phyloP scores from a whole-genome alignment of 2,888 invertebrate species.

The Mactromeris polynyma region DNA sequence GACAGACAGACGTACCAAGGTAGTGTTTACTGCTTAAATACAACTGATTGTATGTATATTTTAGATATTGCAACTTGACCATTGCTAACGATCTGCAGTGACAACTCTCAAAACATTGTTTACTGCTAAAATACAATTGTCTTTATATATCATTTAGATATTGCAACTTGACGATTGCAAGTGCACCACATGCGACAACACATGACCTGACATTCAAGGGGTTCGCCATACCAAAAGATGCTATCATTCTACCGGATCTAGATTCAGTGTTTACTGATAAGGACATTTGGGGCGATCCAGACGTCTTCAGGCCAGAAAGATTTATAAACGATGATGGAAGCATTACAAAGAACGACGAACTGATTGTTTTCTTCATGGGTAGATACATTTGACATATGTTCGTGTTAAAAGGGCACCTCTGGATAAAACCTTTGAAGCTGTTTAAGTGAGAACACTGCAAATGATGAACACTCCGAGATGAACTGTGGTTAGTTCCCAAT shows the following conservation, averaged over 20 bases:
- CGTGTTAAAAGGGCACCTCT: too few species aligned
- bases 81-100: too few species aligned
- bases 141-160: constrained; percentile 26
- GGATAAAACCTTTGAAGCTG: too few species aligned
- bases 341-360: constrained; percentile 52
- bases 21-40: too few species aligned
- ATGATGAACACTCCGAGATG: too few species aligned
- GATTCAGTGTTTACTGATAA: constrained; percentile 75
- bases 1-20: too few species aligned
- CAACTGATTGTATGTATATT: not conserved
- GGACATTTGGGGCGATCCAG: constrained; percentile 74
- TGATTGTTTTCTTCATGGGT: constrained; percentile 73
- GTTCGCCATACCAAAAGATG: constrained; percentile 79
- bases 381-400: too few species aligned
- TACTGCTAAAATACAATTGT: too few species aligned
- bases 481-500: too few species aligned
- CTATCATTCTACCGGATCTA: constrained; percentile 73
- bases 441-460: too few species aligned
- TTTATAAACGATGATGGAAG: constrained; percentile 73
- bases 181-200: constrained; percentile 58
- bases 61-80: constrained; percentile 41
- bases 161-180: constrained; percentile 21
- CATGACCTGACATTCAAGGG: constrained; percentile 78
- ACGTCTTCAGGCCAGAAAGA: constrained; percentile 76
- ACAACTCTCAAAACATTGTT: too few species aligned